Base-by-base conservation (phyloP, 2,888 invertebrate genomes). In the Agrotis exclamationis region DNA sequence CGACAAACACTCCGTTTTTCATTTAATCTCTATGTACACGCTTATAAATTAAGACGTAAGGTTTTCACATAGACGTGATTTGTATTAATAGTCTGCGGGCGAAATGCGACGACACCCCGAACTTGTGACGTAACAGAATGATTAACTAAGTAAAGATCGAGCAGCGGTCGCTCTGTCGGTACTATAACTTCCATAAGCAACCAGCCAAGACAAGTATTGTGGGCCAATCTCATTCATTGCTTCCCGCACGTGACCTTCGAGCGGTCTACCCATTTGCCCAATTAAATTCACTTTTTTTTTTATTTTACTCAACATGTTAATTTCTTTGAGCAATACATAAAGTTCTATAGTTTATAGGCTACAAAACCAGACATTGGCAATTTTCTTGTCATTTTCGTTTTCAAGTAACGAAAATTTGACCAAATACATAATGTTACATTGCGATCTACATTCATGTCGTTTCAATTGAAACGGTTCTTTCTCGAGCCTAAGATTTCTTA, bases 201-300 rank as follows among this genome's bases (percentile, higher is more conserved):
- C 63, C 83, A 73, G 58, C 59, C 70, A 73, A 64, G 58, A 73
- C 70, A 70, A 73, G 63, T 64, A 74, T 73, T 69, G 62, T 58
- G 77, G 74, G 72, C 67, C 76, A 79, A 82, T 74, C 79, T 85
- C 83, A 84, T 83, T 86, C 80, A 85, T 80, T 79, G 66, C 74
- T 64, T 76, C 80, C 71, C 76, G 75, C 63, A 71, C 56, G 65
- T 80, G 81, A 76, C 83, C 85, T 80, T 84, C 85, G 66, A 57
- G 63, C 64, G 44, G 53, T 74, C 77, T 75, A 68, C 80, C 72
- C 79, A 79, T 76, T 74, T 76, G 67, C 63, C 66, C 71, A 73
- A 68, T 74, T 67, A 69, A 77, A 74, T 69, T 80, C 59, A 64
- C 50, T 63, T 65, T 70, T 63, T 65, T 70, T 33, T 70, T 71